These are phyloP conservation scores for Cryptoprocta ferox DNA, from an alignment of 2,797 vertebrate species.

Conservation along the genomic window DNA sequence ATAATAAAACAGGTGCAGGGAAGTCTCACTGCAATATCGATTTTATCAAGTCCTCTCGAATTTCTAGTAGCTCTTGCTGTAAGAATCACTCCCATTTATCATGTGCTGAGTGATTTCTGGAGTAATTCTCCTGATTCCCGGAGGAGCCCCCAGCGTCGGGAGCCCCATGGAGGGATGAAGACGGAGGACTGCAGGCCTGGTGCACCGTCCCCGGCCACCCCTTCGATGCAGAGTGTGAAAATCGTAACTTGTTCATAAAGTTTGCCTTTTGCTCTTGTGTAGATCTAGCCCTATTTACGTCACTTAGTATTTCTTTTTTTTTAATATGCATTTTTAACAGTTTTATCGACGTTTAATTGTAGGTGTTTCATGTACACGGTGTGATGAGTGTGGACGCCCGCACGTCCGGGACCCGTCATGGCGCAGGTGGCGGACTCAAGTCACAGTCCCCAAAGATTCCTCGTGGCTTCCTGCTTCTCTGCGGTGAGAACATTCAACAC, in stretches of 20 bases:
- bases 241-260: accelerated
- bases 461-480: background rate
- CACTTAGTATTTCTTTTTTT: accelerated
- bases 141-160: accelerated
- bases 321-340: background rate
- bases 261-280: accelerated
- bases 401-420: background rate
- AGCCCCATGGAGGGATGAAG: accelerated
- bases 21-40: accelerated
- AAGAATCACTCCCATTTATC: accelerated
- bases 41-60: no score
- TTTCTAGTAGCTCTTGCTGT: background rate
- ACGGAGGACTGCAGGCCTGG: accelerated
- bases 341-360: background rate
- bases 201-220: accelerated
- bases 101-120: accelerated
- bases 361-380: accelerated
- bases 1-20: accelerated
- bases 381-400: background rate
- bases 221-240: accelerated
- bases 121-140: accelerated
- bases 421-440: background rate
- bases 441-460: background rate
- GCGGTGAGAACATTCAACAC: background rate
- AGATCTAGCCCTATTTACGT: accelerated